Base-by-base conservation (phyloP, 2,888 invertebrate genomes). In the Drosophila paramelanica region DNA sequence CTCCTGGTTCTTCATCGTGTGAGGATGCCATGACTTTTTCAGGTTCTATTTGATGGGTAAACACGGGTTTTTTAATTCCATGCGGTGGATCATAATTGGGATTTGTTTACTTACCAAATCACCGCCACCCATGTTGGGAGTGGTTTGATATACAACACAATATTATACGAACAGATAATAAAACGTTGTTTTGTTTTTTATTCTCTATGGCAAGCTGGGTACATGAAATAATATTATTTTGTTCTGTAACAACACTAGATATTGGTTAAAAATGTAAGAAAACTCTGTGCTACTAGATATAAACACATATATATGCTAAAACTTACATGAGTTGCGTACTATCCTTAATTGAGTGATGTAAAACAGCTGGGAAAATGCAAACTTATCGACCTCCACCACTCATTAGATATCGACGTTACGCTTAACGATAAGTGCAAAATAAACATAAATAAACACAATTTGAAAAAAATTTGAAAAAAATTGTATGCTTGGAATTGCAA, bases 21-120 rank as follows among this genome's bases (percentile, higher is more conserved):
- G 95, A 23, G 96, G 96, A 92, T 96, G 96, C 96, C 96, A 96
- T 93, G 96, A 96, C 89, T 96, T 96, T 76, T 96, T 96, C 3
- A 95, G 93, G 92, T 96, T 96, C 96, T 96, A 79, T 20, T 25
- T 14, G 67, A 65, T 1, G 2, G 20, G 66, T 55, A 7, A 11
- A 11, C 6, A 47, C 7, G 8, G 31, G 41, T 17, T 50, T 8
- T 13, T 10, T 1, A 25, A 6, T 25, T 20, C 5, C 10, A 7
- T 10, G 6, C 1, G 6, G 0, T n/a, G 8, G 1, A 6, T 6
- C 5, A 8, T 25, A 25, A 17, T 17, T 31, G 1, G 0, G 5
- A 5, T 46, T 27, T 3, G 14, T 20, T 2, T 47, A 39, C 75
- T 84, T 81, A 91, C 91, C 79, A 91, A 69, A 83, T 91, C 91